phyloP scores from a whole-genome alignment of 2,113 vertebrate species.

The Lichenostomus cassidix region DNA sequence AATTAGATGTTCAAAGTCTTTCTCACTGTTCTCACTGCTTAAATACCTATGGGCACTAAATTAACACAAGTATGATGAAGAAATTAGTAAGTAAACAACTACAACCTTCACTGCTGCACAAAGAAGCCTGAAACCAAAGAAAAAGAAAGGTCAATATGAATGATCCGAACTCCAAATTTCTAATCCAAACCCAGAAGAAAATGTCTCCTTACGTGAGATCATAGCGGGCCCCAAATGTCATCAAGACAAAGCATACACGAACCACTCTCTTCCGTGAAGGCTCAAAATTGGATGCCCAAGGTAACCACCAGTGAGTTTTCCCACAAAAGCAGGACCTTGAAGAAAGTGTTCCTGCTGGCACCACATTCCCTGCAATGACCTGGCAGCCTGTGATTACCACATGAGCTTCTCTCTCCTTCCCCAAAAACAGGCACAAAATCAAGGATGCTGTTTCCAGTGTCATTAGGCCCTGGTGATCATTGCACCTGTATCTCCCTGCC shows the following conservation, averaged over 20 bases:
- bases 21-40: neutral
- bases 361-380: neutral
- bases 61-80: neutral
- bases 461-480: neutral
- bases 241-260: fast-evolving
- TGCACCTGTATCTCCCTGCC: neutral
- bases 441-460: neutral
- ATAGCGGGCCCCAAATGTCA: neutral
- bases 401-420: neutral
- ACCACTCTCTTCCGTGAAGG: neutral
- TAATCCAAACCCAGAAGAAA: neutral
- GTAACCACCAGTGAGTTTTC: neutral
- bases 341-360: neutral
- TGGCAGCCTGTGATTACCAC: neutral
- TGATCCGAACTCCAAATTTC: neutral
- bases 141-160: neutral
- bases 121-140: neutral
- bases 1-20: neutral
- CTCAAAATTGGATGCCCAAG: neutral
- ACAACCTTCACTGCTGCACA: neutral
- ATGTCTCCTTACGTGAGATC: neutral
- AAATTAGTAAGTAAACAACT: neutral
- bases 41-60: neutral
- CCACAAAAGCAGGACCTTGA: neutral
- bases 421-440: neutral